Percentiles rank a stretch among this genome's conserved stretches.
phyloP scores from a whole-genome alignment of 2,113 vertebrate genomes.

The Lepidothrix coronata region DNA sequence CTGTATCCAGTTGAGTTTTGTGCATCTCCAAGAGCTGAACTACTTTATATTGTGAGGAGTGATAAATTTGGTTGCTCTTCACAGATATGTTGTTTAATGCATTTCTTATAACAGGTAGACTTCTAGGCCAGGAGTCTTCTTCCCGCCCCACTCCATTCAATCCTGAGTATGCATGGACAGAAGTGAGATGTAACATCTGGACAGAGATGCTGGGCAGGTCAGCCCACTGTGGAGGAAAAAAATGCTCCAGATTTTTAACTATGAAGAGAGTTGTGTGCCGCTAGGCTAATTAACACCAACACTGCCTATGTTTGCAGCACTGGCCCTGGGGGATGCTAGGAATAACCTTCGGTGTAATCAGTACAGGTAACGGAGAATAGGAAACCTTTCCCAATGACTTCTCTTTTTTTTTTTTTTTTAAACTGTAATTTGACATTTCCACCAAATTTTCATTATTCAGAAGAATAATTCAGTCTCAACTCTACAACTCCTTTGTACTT shows the following conservation, averaged over 20 bases:
- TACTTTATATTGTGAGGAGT: not conserved
- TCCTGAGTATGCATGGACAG: not conserved
- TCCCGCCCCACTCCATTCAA: not conserved
- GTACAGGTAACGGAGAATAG: not conserved
- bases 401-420: not conserved
- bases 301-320: not conserved
- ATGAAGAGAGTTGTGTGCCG: not conserved
- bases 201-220: not conserved
- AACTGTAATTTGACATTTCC: not conserved
- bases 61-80: not conserved
- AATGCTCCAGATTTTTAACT: not conserved
- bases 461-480: not conserved
- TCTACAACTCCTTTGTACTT: not conserved
- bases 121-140: not conserved
- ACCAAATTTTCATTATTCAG: not conserved
- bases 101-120: accelerated
- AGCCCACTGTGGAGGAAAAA: not conserved
- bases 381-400: not conserved
- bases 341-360: not conserved
- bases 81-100: not conserved
- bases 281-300: not conserved
- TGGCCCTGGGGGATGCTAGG: not conserved
- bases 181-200: not conserved
- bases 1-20: not conserved
- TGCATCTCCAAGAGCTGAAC: not conserved